A percentile compares a stretch with the other conserved stretches of the same genome.
phyloP scores from a whole-genome alignment of 2,888 invertebrate species.

The Trissolcus brochymenae region DNA sequence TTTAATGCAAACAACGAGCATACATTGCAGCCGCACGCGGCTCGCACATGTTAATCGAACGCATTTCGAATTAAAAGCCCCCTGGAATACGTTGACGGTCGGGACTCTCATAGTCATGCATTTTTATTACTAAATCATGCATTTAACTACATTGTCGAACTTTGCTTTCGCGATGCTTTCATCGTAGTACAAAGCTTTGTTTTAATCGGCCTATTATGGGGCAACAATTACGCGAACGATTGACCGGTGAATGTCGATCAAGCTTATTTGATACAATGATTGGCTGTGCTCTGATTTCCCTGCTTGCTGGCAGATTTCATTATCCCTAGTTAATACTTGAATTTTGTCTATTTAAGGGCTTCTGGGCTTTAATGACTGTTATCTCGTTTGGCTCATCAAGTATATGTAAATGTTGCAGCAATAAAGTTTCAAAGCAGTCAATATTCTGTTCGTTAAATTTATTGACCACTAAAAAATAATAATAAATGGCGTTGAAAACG shows the following conservation, averaged over 20 bases:
- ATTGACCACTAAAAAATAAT: slow-evolving; percentile 10
- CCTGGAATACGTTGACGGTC: slow-evolving; percentile 29
- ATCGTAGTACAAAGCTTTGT: slow-evolving; percentile 59
- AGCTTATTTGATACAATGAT: slow-evolving; percentile 65
- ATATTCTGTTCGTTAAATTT: slow-evolving; percentile 3
- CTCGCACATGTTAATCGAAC: slow-evolving; percentile 48
- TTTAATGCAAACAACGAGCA: slow-evolving; percentile 55
- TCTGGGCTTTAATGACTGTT: slow-evolving; percentile 41
- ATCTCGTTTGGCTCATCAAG: slow-evolving; percentile 38
- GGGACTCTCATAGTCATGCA: slow-evolving; percentile 33
- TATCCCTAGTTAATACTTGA: slow-evolving; percentile 57
- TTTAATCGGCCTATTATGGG: slow-evolving; percentile 60
- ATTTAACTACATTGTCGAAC: slow-evolving; percentile 49
- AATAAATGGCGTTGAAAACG: not conserved
- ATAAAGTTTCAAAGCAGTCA: slow-evolving; percentile 24
- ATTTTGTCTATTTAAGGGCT: slow-evolving; percentile 58
- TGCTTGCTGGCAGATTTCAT: slow-evolving; percentile 63
- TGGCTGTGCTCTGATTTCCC: slow-evolving; percentile 61
- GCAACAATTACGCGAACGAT: slow-evolving; percentile 65
- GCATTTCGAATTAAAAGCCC: slow-evolving; percentile 52
- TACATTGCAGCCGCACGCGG: slow-evolving; percentile 43
- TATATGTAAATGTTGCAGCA: slow-evolving; percentile 23
- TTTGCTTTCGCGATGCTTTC: slow-evolving; percentile 41
- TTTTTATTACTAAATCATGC: slow-evolving; percentile 53
- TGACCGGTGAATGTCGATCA: slow-evolving; percentile 64